Base-by-base conservation (phyloP, 2,797 vertebrate genomes). In the Emydoidea blandingii region DNA sequence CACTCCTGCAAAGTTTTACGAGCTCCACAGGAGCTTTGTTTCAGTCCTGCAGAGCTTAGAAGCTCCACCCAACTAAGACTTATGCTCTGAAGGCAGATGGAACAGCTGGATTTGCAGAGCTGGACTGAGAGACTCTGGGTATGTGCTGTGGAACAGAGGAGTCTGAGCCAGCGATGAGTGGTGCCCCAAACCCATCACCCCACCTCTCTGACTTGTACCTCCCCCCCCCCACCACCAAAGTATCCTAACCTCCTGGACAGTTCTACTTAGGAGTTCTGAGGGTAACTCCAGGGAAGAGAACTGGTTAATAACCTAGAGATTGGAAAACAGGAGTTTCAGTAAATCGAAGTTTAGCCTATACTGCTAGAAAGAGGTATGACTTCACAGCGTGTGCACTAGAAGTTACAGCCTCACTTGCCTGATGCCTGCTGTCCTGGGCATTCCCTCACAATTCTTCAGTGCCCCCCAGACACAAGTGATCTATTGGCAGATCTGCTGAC, bases 381-480 rank as follows among this genome's bases (percentile, higher is more conserved):
- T 47, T 16, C 25, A 29, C 74, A 49, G 44, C 18, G 12, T 8
- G 11, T 47, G 4, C 41, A 74, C 25, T 25, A 44, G 12, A 25
- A 27, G 14, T 18, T 47, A 78, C 41, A 78, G 23, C 47, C 74
- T 49, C 47, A 29, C 15, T 49, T 78, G 12, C 15, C 37, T 74
- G 31, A 34, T 34, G 5, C 21, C 44, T 78, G 74, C 25, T 6
- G 50, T 94, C 88, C 5, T 11, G 3, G 74, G 27, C 74, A 16
- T 4, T 37, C 25, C 27, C 12, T 1, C 79, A 44, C 6, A 0
- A 0, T 74, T 88, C 53, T 89, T 16, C 62, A 2, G 1, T 88
- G 8, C 3, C 80, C 68, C 50, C 10, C 2, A 37, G 5, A 6
- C 3, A 21, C 18, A 21, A 5, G 37, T 10, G 54, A 90, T 10